Base-by-base conservation (phyloP, 2,888 invertebrate species). In the Argyra leucocephala region DNA sequence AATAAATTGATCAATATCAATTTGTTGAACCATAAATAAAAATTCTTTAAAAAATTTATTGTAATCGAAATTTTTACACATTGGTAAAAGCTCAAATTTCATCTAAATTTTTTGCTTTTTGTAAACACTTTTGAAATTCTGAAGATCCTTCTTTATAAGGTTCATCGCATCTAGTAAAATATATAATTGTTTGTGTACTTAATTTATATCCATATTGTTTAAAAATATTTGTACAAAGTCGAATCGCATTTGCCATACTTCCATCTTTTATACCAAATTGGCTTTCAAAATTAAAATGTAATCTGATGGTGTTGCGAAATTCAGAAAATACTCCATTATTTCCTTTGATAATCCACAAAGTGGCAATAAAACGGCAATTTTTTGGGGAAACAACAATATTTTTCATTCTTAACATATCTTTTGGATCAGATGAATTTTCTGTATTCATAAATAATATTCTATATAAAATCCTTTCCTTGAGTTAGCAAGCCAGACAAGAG, bases 81-180 rank as follows among this genome's bases (percentile, higher is more conserved):
- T 77, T 3, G 80, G 79, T 15, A 89, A 81, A 31, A 89, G 76
- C 69, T 83, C 84, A 62, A 90, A 78, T 83, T 71, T 86, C 85
- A 57, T 83, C 81, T 65, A 89, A 78, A 73, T 89, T 88, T 65
- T 79, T 81, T 0, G 87, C 87, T 75, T 85, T 84, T 63, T 84
- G 83, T 26, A 84, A 76, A 3, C 87, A 84, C 68, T 83, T 82
- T 62, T 77, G 75, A 61, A 74, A 76, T n/a, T 73, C 73, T 10
- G 70, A 67, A 18, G 76, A 72, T 1, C 72, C 70, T 0, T 66
- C 21, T 0, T 69, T 65, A 67, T 78, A 76, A 0, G 80, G 80
- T 6, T 70, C 67, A 22, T 73, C 74, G 3, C 72, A 70, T 64
- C 77, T 74, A 0, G 80, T 79, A 36, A 80, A 73, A 68, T 83